Conservation (phyloP, 2,888 invertebrate genomes). For the Luperina nickerlii region DNA sequence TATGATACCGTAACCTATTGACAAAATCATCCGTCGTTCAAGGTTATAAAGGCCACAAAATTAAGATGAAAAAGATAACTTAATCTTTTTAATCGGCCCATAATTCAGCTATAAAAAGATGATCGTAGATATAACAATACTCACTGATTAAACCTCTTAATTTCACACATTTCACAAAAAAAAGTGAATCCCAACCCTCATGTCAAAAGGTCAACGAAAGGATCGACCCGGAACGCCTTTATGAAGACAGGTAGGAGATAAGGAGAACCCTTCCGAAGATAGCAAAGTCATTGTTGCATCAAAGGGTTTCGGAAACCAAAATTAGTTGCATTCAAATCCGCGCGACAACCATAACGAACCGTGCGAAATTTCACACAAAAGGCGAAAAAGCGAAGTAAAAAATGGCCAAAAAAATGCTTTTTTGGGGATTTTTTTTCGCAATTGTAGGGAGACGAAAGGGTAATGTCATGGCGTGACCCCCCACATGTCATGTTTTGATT, state of each 20-base stretch:
- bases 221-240: slow-evolving; percentile 82
- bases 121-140: slow-evolving; percentile 70
- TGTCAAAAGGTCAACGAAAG: slow-evolving; percentile 84
- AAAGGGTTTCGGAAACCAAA: slow-evolving; percentile 85
- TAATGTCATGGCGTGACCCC: slow-evolving; percentile 77
- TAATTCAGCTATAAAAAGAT: slow-evolving; percentile 54
- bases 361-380: slow-evolving; percentile 87
- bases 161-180: slow-evolving; percentile 81
- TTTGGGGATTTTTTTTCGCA: slow-evolving; percentile 63
- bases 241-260: slow-evolving; percentile 83
- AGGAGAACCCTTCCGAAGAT: slow-evolving; percentile 77
- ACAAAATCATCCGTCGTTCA: slow-evolving; percentile 23
- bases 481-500: slow-evolving; percentile 76
- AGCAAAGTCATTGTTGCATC: slow-evolving; percentile 76
- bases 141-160: slow-evolving; percentile 77
- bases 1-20: slow-evolving; percentile 27
- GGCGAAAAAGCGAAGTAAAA: slow-evolving; percentile 67
- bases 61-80: slow-evolving; percentile 38
- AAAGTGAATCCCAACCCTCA: slow-evolving; percentile 72
- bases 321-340: slow-evolving; percentile 88
- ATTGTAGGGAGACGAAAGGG: slow-evolving; percentile 76
- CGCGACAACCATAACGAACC: slow-evolving; percentile 85
- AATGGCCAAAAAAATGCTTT: slow-evolving; percentile 69
- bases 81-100: slow-evolving; percentile 22
- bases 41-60: slow-evolving; percentile 42